phyloP scores from a whole-genome alignment of 1,140 invertebrate species.

The Trigoniulus corallinus region DNA sequence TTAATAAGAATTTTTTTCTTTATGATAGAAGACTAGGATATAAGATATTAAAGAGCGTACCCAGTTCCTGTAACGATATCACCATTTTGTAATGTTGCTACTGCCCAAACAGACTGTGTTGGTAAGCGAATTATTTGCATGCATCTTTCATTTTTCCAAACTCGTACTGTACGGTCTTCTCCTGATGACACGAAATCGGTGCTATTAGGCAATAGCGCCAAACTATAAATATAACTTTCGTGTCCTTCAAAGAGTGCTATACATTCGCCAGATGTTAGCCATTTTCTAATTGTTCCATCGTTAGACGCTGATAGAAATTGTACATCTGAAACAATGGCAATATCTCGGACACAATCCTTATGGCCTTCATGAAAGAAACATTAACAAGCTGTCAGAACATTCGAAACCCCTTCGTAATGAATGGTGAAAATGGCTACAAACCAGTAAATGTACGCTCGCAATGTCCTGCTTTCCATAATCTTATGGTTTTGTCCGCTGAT shows the following conservation, averaged over 20 bases:
- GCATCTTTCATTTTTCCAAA: slow-evolving; percentile 52
- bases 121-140: slow-evolving; percentile 58
- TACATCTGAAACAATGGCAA: slow-evolving; percentile 45
- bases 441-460: slow-evolving; percentile 27
- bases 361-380: too few relatives aligned
- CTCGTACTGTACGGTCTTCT: slow-evolving; percentile 70
- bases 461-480: slow-evolving; percentile 49
- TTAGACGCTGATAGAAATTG: slow-evolving; percentile 78
- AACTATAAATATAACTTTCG: slow-evolving; percentile 43
- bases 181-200: slow-evolving; percentile 52
- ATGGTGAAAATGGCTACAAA: slow-evolving; percentile 13
- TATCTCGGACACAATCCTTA: slow-evolving; percentile 71
- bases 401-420: too few relatives aligned
- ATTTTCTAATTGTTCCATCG: slow-evolving; percentile 66
- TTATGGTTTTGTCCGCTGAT: slow-evolving; percentile 79
- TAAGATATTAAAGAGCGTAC: slow-evolving; percentile 23
- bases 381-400: slow-evolving; percentile 17
- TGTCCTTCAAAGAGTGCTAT: slow-evolving; percentile 62
- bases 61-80: slow-evolving; percentile 76
- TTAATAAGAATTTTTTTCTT: slow-evolving; percentile 9
- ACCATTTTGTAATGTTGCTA: slow-evolving; percentile 58
- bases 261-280: slow-evolving; percentile 60
- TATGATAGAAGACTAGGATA: neutral
- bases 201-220: slow-evolving; percentile 40
- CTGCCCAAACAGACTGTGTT: slow-evolving; percentile 74